phyloP scores from a whole-genome alignment of 2,113 vertebrate genomes.

The Eudyptes chrysolophus region DNA sequence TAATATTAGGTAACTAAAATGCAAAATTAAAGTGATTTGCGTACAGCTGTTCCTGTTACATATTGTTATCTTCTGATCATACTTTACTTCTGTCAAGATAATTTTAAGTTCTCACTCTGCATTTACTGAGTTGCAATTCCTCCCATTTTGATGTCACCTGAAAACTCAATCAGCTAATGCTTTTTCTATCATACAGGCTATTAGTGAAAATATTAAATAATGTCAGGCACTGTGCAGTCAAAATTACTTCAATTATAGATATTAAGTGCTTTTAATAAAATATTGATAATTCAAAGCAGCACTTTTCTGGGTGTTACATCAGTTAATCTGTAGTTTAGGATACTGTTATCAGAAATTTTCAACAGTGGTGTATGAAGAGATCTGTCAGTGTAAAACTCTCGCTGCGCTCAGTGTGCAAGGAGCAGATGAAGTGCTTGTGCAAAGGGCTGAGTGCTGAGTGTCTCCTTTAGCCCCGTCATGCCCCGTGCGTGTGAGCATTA shows the following conservation, averaged over 20 bases:
- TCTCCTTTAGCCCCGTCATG: background rate
- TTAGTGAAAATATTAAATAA: background rate
- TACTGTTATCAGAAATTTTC: background rate
- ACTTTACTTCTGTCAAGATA: background rate
- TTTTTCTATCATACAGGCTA: background rate
- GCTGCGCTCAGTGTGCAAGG: background rate
- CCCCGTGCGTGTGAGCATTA: fast-evolving
- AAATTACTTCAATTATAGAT: background rate
- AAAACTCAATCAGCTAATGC: background rate
- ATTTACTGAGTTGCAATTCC: background rate
- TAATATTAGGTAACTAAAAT: background rate
- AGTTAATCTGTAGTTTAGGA: background rate
- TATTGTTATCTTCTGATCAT: background rate
- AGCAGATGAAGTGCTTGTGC: background rate
- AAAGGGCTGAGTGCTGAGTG: background rate
- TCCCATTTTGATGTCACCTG: background rate
- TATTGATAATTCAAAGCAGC: background rate
- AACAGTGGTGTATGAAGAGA: background rate
- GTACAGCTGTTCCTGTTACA: background rate
- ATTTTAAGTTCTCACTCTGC: background rate
- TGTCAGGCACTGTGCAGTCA: background rate
- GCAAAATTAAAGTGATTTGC: background rate
- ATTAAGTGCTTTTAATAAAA: background rate
- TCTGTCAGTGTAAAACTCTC: background rate
- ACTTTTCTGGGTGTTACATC: background rate